These are phyloP conservation scores for Thunnus albacares DNA, from an alignment of 2,797 vertebrate species.

Conservation along the genomic window DNA sequence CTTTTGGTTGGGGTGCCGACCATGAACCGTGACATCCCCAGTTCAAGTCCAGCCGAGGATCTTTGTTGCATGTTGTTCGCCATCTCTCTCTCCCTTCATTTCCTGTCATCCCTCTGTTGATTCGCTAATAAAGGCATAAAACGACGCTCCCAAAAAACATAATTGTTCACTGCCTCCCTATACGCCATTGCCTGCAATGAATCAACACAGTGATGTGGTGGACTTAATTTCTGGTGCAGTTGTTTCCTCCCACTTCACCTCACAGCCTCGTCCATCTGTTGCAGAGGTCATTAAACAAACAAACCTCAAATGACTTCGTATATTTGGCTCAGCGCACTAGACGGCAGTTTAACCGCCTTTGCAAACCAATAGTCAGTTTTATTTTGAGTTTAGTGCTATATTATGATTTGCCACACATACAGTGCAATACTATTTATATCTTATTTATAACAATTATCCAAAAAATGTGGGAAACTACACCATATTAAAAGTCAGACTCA, in stretches of 20 bases:
- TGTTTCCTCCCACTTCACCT: conserved; percentile 14
- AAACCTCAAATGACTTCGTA: conserved; percentile 26
- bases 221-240: neutral
- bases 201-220: neutral
- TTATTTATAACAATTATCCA: neutral
- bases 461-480: neutral
- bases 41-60: too few species aligned
- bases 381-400: neutral
- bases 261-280: conserved; percentile 42
- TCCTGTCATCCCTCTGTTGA: too few species aligned
- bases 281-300: conserved; percentile 53
- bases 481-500: neutral
- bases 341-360: conserved; percentile 46
- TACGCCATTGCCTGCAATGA: neutral
- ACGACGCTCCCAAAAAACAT: neutral
- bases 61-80: too few species aligned
- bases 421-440: conserved; percentile 3
- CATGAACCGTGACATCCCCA: too few species aligned
- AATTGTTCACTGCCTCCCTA: neutral
- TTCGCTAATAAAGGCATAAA: too few species aligned
- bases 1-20: too few species aligned
- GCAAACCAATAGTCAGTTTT: conserved; percentile 32
- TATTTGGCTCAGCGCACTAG: conserved; percentile 41
- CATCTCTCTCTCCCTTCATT: too few species aligned
- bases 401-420: neutral